Conservation (phyloP, 1,140 invertebrate genomes). For the Mercenaria mercenaria region DNA sequence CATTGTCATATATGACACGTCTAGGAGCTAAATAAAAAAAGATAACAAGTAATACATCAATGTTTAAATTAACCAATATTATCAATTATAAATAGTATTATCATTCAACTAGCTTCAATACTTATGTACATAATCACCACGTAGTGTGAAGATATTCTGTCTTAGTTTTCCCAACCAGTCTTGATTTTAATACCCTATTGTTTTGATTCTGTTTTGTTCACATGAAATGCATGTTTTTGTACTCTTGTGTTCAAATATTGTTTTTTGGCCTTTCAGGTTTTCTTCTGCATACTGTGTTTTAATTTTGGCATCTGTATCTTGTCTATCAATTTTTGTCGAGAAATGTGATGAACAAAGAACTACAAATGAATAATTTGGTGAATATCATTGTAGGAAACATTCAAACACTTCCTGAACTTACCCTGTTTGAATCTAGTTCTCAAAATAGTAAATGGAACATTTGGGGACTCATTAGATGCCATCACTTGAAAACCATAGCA, state of each 20-base stretch:
- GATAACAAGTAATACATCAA: neutral
- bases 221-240: no score
- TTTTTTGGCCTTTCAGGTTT: neutral
- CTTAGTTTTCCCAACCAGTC: no score
- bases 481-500: conserved; percentile 65
- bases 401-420: neutral
- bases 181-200: no score
- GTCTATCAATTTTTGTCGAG: neutral
- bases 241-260: no score
- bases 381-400: neutral
- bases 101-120: neutral
- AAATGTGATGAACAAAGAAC: neutral
- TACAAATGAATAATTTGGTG: neutral
- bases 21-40: conserved; percentile 51
- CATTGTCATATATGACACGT: conserved; percentile 67
- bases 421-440: conserved; percentile 53
- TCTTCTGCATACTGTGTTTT: no score
- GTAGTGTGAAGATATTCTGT: no score
- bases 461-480: conserved; percentile 47
- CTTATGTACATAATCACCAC: no score
- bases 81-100: neutral
- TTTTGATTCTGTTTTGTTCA: no score
- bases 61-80: neutral
- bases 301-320: no score
- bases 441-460: conserved; percentile 58